These are phyloP conservation scores for Umimayanthus chanpuru DNA, from an alignment of 92 coral and sea anemone species.

Conservation along the genomic window DNA sequence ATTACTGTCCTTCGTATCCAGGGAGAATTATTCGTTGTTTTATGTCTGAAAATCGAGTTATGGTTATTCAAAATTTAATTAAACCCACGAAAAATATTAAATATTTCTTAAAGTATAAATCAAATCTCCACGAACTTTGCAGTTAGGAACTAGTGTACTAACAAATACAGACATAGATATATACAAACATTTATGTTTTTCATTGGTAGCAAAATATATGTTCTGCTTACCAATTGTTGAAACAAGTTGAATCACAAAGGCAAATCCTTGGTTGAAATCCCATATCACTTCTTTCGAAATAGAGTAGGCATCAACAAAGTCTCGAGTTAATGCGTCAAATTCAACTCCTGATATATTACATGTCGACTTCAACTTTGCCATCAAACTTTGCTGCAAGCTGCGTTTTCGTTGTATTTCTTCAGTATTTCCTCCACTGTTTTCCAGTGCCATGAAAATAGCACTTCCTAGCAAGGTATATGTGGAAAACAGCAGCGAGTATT, in stretches of 20 bases:
- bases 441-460: background rate
- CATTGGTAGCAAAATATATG: background rate
- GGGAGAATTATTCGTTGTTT: too few relatives aligned
- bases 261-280: background rate
- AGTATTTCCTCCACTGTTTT: background rate
- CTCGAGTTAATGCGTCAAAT: background rate
- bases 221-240: conserved; percentile 1
- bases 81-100: too few relatives aligned
- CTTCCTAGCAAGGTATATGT: background rate
- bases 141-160: too few relatives aligned
- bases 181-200: too few relatives aligned
- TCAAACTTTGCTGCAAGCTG: background rate
- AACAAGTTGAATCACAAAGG: conserved; percentile 7
- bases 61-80: too few relatives aligned
- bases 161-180: too few relatives aligned
- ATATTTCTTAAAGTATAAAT: too few relatives aligned
- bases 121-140: too few relatives aligned
- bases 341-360: background rate
- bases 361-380: background rate
- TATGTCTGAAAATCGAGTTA: too few relatives aligned
- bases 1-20: too few relatives aligned
- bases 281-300: background rate
- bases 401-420: background rate
- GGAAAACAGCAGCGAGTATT: background rate
- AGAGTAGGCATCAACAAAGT: background rate